phyloP scores from a whole-genome alignment of 1,140 invertebrate genomes.

The Caenorhabditis elegans region DNA sequence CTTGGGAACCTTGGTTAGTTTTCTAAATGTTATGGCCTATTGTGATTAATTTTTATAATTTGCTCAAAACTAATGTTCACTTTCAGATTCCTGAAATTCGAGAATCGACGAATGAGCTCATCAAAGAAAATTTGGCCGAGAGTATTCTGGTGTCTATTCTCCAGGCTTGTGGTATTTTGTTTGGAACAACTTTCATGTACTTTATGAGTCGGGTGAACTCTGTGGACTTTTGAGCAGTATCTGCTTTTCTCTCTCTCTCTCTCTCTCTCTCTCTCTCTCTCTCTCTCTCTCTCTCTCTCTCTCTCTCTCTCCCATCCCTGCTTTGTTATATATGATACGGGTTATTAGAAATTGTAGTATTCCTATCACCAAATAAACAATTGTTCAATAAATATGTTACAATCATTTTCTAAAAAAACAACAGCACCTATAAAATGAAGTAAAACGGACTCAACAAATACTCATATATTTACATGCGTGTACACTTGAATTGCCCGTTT shows the following conservation, averaged over 20 bases:
- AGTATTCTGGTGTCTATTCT: conserved; percentile 32
- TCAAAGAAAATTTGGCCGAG: conserved; percentile 40
- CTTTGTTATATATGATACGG: background rate
- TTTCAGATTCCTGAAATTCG: conserved; percentile 63
- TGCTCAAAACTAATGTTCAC: too few relatives aligned
- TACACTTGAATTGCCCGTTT: background rate
- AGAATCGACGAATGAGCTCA: conserved; percentile 55
- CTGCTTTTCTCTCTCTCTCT: background rate
- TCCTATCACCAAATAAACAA: background rate
- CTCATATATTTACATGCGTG: background rate
- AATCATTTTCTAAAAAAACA: background rate
- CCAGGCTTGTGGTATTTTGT: background rate
- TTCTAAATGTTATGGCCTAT: background rate
- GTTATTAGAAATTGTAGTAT: conserved; percentile 11
- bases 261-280: background rate
- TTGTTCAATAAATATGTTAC: background rate
- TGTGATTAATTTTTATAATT: background rate
- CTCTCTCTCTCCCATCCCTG: background rate
- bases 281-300: background rate
- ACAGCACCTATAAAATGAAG: conserved; percentile 11
- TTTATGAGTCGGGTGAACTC: conserved; percentile 21
- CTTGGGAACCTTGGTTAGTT: conserved; percentile 57
- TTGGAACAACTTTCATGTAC: conserved; percentile 2
- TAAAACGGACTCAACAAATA: background rate
- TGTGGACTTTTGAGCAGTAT: conserved; percentile 16